Percentiles rank a stretch among this genome's conserved stretches.
Conservation (phyloP, 2,113 vertebrate species). For the Microcebus tavaratra region DNA sequence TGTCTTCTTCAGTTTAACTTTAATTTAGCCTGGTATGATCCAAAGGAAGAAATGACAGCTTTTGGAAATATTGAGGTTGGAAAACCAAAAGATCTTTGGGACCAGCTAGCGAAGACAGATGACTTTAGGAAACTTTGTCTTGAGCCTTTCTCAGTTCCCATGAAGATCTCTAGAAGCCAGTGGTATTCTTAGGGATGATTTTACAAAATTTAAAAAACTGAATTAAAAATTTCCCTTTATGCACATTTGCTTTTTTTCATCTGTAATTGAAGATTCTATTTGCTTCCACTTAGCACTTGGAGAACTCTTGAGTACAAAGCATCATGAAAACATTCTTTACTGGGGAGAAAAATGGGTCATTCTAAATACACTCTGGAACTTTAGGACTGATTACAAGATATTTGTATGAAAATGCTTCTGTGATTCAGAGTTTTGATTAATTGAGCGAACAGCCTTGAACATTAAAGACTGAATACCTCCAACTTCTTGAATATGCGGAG, state of each 20-base stretch:
- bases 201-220: neutral
- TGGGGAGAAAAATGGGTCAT: neutral
- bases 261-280: neutral
- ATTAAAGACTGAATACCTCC: neutral
- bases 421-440: conserved; percentile 13
- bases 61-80: neutral
- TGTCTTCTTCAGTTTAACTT: conserved; percentile 26
- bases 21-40: conserved; percentile 20
- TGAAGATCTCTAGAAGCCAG: neutral
- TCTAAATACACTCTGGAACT: neutral
- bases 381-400: neutral
- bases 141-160: neutral
- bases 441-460: conserved; percentile 14
- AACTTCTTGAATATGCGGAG: neutral
- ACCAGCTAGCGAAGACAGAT: neutral
- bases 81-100: neutral
- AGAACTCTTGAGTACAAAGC: neutral
- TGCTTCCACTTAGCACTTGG: neutral
- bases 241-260: neutral
- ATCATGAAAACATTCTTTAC: neutral
- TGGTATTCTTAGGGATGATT: neutral
- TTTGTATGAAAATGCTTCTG: neutral
- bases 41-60: conserved; percentile 11
- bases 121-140: neutral
- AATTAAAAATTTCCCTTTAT: neutral